Evolutionary conservation across 2,797 vertebrate genomes (phyloP).

Genomic region (Molossus alvarezi): DNA sequence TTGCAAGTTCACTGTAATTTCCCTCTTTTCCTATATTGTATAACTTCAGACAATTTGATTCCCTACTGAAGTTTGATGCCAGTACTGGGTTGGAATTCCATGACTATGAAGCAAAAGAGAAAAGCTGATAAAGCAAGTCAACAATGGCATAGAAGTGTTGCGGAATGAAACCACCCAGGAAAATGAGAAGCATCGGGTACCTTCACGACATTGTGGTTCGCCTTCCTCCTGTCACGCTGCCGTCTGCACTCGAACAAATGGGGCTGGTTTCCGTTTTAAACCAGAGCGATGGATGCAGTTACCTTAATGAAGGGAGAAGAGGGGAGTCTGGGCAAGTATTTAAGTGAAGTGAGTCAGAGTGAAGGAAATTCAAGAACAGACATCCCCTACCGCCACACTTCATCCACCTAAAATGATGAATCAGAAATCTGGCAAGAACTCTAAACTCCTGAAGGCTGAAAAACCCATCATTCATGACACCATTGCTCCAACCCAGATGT

Average conservation of each 20-base stretch:
- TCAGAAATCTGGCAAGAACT: background rate
- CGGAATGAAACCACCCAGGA: background rate
- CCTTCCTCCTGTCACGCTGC: background rate
- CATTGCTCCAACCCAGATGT: background rate
- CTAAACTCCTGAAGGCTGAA: background rate
- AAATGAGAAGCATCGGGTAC: background rate
- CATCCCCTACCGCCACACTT: background rate
- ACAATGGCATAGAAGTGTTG: background rate
- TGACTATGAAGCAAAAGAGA: background rate
- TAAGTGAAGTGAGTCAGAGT: background rate
- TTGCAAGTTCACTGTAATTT: background rate
- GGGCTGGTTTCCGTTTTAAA: background rate
- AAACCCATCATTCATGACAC: background rate
- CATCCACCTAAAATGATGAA: background rate
- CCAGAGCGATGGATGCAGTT: background rate
- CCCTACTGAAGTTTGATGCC: background rate
- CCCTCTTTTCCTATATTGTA: background rate
- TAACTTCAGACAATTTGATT: background rate
- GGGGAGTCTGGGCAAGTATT: background rate
- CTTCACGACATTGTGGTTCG: background rate
- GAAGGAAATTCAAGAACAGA: background rate
- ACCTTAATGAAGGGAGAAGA: background rate
- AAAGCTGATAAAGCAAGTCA: background rate
- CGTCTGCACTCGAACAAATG: background rate
- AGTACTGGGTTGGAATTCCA: background rate